These are phyloP conservation scores for Drepana arcuata DNA, from an alignment of 1,140 invertebrate species.

Conservation along the genomic window DNA sequence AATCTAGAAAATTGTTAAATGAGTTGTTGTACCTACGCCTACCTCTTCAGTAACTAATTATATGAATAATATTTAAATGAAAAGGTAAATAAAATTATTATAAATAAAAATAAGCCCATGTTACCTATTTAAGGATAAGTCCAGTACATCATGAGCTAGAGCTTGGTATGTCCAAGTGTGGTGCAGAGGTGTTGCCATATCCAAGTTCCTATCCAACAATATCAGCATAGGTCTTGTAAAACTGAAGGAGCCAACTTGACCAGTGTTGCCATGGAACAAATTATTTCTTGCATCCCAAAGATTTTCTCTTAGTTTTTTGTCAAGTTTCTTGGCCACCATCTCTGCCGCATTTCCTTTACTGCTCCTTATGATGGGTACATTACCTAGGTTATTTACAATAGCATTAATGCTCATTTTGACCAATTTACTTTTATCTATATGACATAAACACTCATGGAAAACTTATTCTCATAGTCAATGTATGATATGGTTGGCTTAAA, in stretches of 20 bases:
- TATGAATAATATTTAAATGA: no score
- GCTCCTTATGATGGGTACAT: slow-evolving; percentile 96
- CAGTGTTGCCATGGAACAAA: slow-evolving; percentile 90
- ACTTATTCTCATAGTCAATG: no score
- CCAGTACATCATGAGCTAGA: slow-evolving; percentile 94
- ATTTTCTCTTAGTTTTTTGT: slow-evolving; percentile 98
- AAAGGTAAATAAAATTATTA: no score
- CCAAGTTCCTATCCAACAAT: slow-evolving; percentile 94
- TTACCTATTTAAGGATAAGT: slow-evolving; percentile 88
- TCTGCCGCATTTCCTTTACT: slow-evolving; percentile 97
- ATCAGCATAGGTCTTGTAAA: slow-evolving; percentile 95
- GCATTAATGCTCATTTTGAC: no score
- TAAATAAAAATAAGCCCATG: no score
- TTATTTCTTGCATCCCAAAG: slow-evolving; percentile 96
- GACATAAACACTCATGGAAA: no score
- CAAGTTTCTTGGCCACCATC: slow-evolving; percentile 97
- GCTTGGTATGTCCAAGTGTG: slow-evolving; percentile 99
- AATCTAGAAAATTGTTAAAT: no score
- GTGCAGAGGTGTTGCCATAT: slow-evolving; percentile 97
- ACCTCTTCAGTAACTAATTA: no score
- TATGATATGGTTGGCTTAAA: no score
- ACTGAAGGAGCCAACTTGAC: slow-evolving; percentile 83
- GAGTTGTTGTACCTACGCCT: no score
- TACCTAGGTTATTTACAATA: no score
- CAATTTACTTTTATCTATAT: no score